phyloP scores from a whole-genome alignment of 2,888 invertebrate genomes.

The Acrocyrtus sp. region DNA sequence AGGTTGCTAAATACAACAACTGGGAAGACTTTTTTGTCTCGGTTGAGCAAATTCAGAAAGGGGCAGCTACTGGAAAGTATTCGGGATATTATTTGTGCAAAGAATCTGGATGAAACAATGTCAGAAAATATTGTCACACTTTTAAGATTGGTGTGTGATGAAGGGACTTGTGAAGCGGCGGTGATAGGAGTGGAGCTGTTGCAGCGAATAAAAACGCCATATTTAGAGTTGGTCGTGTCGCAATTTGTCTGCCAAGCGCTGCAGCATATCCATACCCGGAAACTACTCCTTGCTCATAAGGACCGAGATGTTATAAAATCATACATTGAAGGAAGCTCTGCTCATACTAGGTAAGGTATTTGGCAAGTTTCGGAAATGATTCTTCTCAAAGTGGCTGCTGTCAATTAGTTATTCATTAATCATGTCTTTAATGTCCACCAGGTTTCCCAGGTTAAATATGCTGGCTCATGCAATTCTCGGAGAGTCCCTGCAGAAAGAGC shows the following conservation, averaged over 20 bases:
- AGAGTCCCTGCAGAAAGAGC: slow-evolving; percentile 7
- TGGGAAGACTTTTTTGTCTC: slow-evolving; percentile 45
- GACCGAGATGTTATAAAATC: slow-evolving; percentile 43
- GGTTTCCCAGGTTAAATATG: slow-evolving; percentile 48
- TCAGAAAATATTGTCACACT: slow-evolving; percentile 47
- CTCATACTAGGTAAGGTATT: slow-evolving; percentile 23
- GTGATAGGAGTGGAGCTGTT: slow-evolving; percentile 43
- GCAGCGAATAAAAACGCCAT: slow-evolving; percentile 30
- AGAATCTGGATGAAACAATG: slow-evolving; percentile 25
- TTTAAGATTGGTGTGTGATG: slow-evolving; percentile 49
- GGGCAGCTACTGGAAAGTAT: slow-evolving; percentile 52
- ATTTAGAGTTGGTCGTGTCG: slow-evolving; percentile 46
- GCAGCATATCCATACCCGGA: slow-evolving; percentile 45
- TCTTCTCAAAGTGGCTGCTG: no score
- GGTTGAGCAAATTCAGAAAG: slow-evolving; percentile 54
- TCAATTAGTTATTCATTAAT: no score
- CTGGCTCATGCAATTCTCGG: slow-evolving; percentile 39
- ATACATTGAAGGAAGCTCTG: slow-evolving; percentile 25
- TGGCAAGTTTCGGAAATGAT: no score
- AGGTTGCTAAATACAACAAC: slow-evolving; percentile 31
- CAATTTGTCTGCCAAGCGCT: slow-evolving; percentile 56
- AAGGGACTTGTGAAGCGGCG: slow-evolving; percentile 47
- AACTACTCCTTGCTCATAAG: slow-evolving; percentile 36
- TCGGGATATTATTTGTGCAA: slow-evolving; percentile 5
- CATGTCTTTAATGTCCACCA: slow-evolving; percentile 10